Base-by-base conservation (phyloP, 2,113 vertebrate species). In the Hepsetus odoe region DNA sequence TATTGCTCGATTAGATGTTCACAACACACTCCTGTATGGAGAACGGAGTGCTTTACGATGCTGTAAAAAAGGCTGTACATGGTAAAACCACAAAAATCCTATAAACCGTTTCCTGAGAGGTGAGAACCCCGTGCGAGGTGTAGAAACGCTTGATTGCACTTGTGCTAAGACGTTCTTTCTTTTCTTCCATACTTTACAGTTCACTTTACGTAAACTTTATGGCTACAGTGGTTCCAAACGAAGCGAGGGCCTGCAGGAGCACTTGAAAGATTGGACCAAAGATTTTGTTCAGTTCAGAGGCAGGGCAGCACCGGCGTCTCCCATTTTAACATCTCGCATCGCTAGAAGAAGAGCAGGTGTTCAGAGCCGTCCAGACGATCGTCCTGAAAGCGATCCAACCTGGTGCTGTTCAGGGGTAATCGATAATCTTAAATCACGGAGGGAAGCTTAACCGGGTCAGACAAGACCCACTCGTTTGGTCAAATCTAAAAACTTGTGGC, bases 241-340 rank as follows among this genome's bases (percentile, higher is more conserved):
- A 14, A 44, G 12, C 59, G 66, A 28, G 24, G 49, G 64, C 42
- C 38, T 83, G 85, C 74, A 82, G 46, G 55, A 85, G 84, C 79
- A 51, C 86, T 79, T 84, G 70, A 85, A 84, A 87, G 84, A 81
- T 85, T 82, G 91, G 92, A 93, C 92, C 92, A 93, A 93, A 92
- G 84, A 80, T 69, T 82, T 85, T 84, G 65, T 74, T 28, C 42
- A 49, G 32, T 46, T 53, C n/a, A 42, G n/a, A 51, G 40, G 51
- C 64, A 20, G 44, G 62, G 75, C 61, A 28, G 46, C 6, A 4
- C 38, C 11, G 14, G 26, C 0, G 56, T 16, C 26, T 0, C 56
- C n/a, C 26, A 8, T 12, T 62, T 26, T 22, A 58, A 16, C 59
- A 9, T 7, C 16, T 62, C 16, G 18, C 16, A 59, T 24, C 24